Conservation (phyloP, 2,113 vertebrate species). For the Nansenia antarctica region DNA sequence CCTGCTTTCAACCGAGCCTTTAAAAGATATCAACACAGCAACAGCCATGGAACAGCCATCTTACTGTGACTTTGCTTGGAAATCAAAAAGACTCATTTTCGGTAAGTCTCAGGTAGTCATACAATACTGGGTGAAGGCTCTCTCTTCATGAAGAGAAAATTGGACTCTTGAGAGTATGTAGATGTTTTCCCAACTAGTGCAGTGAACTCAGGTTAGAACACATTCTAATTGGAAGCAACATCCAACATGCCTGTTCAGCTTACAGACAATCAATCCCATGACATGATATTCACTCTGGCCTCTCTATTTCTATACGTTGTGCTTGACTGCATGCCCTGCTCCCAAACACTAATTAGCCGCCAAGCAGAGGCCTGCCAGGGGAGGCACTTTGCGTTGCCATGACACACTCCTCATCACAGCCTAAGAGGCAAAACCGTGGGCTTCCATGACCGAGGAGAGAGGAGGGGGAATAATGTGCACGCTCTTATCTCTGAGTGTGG, state of each 20-base stretch:
- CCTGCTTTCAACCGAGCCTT: neutral
- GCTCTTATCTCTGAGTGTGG: conserved; percentile 14
- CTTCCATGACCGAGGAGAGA: neutral
- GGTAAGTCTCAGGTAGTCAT: conserved; percentile 4
- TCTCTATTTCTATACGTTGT: conserved; percentile 1
- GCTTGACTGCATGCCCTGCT: neutral
- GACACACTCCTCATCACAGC: conserved; percentile 12
- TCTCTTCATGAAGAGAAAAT: conserved; percentile 17
- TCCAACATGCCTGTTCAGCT: neutral
- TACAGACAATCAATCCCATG: neutral
- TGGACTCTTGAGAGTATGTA: conserved; percentile 1
- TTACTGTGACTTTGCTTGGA: neutral
- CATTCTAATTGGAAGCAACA: no score
- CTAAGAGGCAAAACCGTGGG: conserved; percentile 17
- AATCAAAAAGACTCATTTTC: conserved; percentile 1
- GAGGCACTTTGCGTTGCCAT: conserved; percentile 12
- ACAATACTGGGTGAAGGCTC: conserved; percentile 28
- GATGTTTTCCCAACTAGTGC: neutral
- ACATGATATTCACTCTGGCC: neutral
- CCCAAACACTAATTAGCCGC: conserved; percentile 15
- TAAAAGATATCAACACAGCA: neutral
- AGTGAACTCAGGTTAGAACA: no score
- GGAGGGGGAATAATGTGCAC: neutral
- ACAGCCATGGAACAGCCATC: neutral
- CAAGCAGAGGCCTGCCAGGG: neutral